These are phyloP conservation scores for Galerucella nymphaeae DNA, from an alignment of 2,888 invertebrate species.

Conservation along the genomic window DNA sequence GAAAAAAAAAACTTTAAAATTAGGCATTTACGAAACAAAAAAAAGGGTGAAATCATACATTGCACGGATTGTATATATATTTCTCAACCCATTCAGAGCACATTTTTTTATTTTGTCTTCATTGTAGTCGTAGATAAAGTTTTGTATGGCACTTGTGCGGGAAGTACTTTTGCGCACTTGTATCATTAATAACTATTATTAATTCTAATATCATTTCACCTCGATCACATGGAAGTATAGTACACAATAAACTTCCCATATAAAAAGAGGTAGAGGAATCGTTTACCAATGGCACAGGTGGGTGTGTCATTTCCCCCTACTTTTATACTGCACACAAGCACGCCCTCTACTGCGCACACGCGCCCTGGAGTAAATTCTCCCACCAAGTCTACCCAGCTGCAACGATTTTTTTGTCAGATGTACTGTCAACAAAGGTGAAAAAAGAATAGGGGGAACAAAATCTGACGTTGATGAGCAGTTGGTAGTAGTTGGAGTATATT, in stretches of 20 bases:
- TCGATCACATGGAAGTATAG: not conserved
- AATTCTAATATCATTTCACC: not conserved
- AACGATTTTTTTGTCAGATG: conserved; percentile 60
- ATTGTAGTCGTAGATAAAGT: no score
- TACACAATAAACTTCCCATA: conserved; percentile 22
- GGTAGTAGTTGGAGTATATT: conserved; percentile 35
- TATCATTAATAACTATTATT: no score
- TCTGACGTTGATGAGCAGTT: conserved; percentile 54
- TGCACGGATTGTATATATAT: no score
- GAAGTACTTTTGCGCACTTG: no score
- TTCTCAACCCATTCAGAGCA: no score
- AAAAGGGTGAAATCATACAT: no score
- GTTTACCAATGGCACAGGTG: conserved; percentile 44
- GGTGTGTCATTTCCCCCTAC: conserved; percentile 40
- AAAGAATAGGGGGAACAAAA: conserved; percentile 42
- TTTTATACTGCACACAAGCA: conserved; percentile 12
- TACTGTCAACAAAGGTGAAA: conserved; percentile 57
- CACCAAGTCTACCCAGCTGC: conserved; percentile 58
- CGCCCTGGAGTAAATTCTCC: conserved; percentile 45
- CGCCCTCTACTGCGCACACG: conserved; percentile 51
- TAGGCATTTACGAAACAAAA: no score
- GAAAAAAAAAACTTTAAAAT: no score
- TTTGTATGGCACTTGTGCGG: no score
- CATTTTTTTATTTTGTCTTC: no score
- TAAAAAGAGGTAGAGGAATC: conserved; percentile 32